phyloP scores from a whole-genome alignment of 2,113 vertebrate genomes.

The Cebus imitator region DNA sequence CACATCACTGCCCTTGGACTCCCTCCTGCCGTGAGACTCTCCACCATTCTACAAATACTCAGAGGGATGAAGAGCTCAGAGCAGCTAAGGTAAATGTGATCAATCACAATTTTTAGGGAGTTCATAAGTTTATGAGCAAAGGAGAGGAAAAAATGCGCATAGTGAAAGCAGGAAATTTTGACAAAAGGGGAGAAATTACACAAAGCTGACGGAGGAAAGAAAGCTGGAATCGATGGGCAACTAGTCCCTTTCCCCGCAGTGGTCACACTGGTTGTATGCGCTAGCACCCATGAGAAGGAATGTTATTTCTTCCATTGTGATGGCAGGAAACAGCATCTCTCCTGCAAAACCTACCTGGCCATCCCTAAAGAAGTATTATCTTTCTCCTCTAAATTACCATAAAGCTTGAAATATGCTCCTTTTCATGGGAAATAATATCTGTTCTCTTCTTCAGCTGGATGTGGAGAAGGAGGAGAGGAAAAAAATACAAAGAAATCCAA shows the following conservation, averaged over 20 bases:
- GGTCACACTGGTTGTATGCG: neutral
- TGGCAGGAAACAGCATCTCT: neutral
- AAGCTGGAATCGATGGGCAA: neutral
- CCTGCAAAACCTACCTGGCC: neutral
- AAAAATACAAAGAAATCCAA: constrained; percentile 15
- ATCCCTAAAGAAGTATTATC: neutral
- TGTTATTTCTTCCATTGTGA: neutral
- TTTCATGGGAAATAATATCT: neutral
- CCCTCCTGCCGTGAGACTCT: neutral
- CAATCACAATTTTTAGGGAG: neutral
- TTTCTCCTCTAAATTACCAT: neutral
- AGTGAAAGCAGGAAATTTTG: neutral
- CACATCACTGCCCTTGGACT: neutral
- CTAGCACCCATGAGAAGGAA: neutral
- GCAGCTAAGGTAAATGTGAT: neutral
- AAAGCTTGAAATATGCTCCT: neutral
- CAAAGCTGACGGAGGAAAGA: neutral
- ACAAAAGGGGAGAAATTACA: neutral
- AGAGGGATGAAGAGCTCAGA: neutral
- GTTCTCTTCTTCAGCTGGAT: neutral
- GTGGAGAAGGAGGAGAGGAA: neutral
- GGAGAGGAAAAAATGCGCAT: neutral
- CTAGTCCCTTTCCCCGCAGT: neutral
- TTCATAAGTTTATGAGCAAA: neutral
- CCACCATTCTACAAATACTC: neutral